Evolutionary conservation across 2,888 invertebrate species (phyloP), one percentile per base, ranked within the genome.

Genomic region (Ochropleura plecta): DNA sequence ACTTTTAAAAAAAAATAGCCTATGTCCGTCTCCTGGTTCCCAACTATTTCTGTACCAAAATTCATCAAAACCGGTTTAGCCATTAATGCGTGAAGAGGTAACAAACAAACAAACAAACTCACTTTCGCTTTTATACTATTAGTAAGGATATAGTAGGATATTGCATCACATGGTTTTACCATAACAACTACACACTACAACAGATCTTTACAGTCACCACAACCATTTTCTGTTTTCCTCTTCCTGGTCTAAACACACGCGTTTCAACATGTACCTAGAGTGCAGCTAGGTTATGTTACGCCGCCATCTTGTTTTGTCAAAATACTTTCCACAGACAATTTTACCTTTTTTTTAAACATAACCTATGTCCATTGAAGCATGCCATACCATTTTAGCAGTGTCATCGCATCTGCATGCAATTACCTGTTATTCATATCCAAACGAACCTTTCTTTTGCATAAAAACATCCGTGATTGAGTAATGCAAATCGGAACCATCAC

Each of bases 401-500:
- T 60, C 18, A 60, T 60, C 10, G 18, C 42, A 42, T 0, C 59
- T 42, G 18, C 60, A 10, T 18, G 42, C 62, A 62, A 62, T 62
- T 62, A 44, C 14, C 14, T 44, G 44, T 20, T n/a, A 62, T 44
- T 62, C 44, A 62, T 44, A 6, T 62, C 16, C 12, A 20, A 53
- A 49, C 3, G 42, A 49, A n/a, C 48, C 53, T 70, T 63, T 55
- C 12, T 76, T 48, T 60, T 49, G 53, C 63, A 79, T 69, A 53
- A 69, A 73, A 80, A 76, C 60, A 83, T 83, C 73, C 83, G 73
- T 40, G 65, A 69, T 71, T 66, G 59, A 48, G n/a, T 66, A 69
- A 83, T 72, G 83, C 70, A 79, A 79, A 83, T 67, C 76, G 48
- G 69, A 72, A 64, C 49, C 63, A 76, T 66, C 60, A 70, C 72